Conservation (phyloP, 2,113 vertebrate genomes). For the Saguinus imperator region DNA sequence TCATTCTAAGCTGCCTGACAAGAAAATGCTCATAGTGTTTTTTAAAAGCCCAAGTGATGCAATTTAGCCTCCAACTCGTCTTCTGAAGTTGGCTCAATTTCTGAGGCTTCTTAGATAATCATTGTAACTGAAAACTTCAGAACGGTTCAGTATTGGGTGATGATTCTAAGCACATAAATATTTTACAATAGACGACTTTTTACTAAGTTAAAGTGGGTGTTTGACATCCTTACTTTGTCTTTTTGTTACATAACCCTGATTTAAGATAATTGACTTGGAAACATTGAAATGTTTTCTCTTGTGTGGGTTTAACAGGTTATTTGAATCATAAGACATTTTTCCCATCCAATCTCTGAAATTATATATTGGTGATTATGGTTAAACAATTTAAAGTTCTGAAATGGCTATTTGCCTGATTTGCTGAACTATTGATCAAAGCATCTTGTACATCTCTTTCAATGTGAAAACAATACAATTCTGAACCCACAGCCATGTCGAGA, state of each 20-base stretch:
- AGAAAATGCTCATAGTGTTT: not conserved
- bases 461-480: not conserved
- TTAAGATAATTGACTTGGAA: not conserved
- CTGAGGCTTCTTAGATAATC: not conserved
- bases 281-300: not conserved
- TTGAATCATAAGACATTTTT: not conserved
- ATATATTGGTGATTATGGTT: not conserved
- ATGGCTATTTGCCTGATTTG: not conserved
- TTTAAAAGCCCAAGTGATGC: not conserved
- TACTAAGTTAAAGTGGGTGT: not conserved
- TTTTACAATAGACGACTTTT: not conserved
- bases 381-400: not conserved
- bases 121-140: not conserved
- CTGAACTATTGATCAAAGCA: not conserved
- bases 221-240: not conserved
- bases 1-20: not conserved
- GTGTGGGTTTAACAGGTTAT: not conserved
- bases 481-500: not conserved
- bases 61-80: not conserved
- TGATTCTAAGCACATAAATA: not conserved
- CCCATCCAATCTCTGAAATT: not conserved
- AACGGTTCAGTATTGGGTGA: not conserved
- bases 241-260: not conserved
- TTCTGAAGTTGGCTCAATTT: not conserved
- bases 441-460: not conserved